A percentile compares a stretch with the other conserved stretches of the same genome.
These are phyloP conservation scores for Tenualosa ilisha DNA, from an alignment of 2,797 vertebrate species.

Conservation along the genomic window DNA sequence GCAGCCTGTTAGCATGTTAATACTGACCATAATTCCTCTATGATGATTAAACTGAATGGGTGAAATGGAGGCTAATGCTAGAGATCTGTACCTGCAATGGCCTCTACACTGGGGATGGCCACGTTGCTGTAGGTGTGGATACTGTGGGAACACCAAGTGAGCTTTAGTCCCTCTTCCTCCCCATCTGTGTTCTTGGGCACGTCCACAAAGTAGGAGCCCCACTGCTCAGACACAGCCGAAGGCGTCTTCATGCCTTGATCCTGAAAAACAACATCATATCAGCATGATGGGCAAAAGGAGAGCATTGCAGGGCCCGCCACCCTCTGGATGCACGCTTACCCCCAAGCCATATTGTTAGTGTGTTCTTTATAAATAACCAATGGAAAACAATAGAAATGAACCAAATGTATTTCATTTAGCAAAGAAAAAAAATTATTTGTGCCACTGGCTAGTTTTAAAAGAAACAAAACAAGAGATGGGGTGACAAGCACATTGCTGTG, in stretches of 20 bases:
- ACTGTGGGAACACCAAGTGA: constrained; percentile 88
- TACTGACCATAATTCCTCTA: background rate
- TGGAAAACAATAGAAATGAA: constrained; percentile 7
- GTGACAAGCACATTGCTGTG: background rate
- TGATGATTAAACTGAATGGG: background rate
- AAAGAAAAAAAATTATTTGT: background rate
- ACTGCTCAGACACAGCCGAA: constrained; percentile 81
- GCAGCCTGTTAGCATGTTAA: background rate
- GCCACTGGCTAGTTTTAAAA: background rate
- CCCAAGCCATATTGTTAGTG: background rate
- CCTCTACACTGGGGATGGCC: constrained; percentile 89
- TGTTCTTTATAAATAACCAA: background rate
- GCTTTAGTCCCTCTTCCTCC: constrained; percentile 72
- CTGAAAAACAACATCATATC: constrained; percentile 66
- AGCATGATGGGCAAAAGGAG: background rate
- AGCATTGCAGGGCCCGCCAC: background rate
- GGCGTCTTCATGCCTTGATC: constrained; percentile 77
- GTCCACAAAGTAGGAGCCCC: constrained; percentile 94
- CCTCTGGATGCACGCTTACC: background rate
- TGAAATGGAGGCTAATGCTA: background rate
- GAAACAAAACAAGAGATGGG: background rate
- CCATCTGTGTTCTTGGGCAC: constrained; percentile 67
- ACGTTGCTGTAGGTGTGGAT: constrained; percentile 90
- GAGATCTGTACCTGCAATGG: constrained; percentile 85
- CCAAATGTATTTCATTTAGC: background rate